Evolutionary conservation across 2,113 vertebrate species (phyloP), one percentile per base, ranked within the genome.

Genomic region (Nothobranchius furzeri): DNA sequence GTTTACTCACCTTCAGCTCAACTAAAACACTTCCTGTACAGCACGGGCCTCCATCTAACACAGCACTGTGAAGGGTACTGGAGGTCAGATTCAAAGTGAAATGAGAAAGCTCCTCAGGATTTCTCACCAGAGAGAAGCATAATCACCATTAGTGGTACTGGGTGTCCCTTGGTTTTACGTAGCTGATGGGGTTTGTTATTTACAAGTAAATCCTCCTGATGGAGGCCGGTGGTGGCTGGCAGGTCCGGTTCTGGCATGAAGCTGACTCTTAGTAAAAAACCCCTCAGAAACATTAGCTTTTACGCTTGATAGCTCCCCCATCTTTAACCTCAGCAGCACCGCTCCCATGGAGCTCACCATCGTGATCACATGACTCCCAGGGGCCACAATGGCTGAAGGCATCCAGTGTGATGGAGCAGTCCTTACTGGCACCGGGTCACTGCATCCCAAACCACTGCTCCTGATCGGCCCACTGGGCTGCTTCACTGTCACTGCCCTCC

Each of bases 401-500:
- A 17, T 45, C 58, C 30, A 6, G 68, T 10, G 62, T 42, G 61
- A 52, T 25, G 8, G 4, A 54, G 43, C 3, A 1, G 24, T 46
- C 52, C 30, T 55, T 65, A 12, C 25, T 2, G 50, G 24, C 12
- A 55, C 37, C 1, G 60, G 74, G 86, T 94, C 84, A 99, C 91
- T 99, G 98, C 97, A 98, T 98, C 30, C 96, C 96, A 42, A 99
- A 99, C 98, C 98, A 99, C 91, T 99, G 98, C 43, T 98, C 97
- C 74, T 99, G 97, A 70, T 99, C 98, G 0, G 96, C 98, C 98
- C 98, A 99, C 90, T 97, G 98, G 0, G 96, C 98, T 0, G 98
- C 96, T 79, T 99, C 98, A 0, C 96, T 99, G 90, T 99, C 98
- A 3, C 97, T 99, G 85, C 97, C 98, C 87, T 98, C 98, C 68